Base-by-base conservation (phyloP, 2,797 vertebrate genomes). In the Coilia nasus region DNA sequence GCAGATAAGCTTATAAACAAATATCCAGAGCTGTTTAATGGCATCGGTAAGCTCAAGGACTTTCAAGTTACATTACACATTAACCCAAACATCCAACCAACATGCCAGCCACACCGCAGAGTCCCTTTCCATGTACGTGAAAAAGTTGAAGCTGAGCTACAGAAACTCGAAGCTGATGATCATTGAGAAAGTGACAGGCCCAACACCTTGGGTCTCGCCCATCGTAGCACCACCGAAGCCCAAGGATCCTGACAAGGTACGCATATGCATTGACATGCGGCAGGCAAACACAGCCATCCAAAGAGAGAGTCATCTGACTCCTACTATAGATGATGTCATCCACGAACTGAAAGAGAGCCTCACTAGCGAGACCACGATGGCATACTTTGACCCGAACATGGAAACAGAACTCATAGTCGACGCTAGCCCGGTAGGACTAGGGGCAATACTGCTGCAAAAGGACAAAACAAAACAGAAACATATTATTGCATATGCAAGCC, bases 51-150 rank as follows among this genome's bases (percentile, higher is more conserved):
- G 14, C 31, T 88, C 6, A 89, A 87, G 47, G 21, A 90, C 23
- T 57, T 89, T 86, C 86, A 87, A 6, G 84, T 86, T 4, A 87
- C 84, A 2, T 81, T 87, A 0, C 89, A 90, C 81, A 90, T 90
- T 0, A 86, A 89, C 9, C 67, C 50, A n/a, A 46, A 83, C 0
- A 0, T 88, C 0, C 23, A 83, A 4, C 83, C 85, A 1, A 81
- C 83, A 17, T 86, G 81, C 2, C 88, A 88, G 44, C 88, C 82
- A 75, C 83, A 90, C 9, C 1, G 71, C 19, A 4, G 57, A 6
- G 84, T 87, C 0, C 87, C 87, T 3, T 86, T 89, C 12, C 87
- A 90, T n/a, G 25, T 89, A 14, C 12, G 3, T 0, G 31, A 89
- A 19, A 89, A 87, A 14, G 84, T 89, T 0, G 71, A 91, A 21